phyloP scores from a whole-genome alignment of 2,797 vertebrate genomes.

The Simalia tracyae region DNA sequence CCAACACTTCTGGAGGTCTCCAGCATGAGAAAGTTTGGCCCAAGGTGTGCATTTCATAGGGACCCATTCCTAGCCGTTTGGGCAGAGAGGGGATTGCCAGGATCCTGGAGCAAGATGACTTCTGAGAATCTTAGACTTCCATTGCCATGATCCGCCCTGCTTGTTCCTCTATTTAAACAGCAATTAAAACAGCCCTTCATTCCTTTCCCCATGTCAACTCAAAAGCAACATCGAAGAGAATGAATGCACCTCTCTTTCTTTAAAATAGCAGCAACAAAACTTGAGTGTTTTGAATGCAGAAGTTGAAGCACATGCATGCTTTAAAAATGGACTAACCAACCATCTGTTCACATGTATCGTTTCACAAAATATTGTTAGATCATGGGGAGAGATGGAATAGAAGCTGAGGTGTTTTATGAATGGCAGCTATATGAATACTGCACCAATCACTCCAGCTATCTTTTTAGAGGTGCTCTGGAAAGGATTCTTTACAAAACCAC shows the following conservation, averaged over 20 bases:
- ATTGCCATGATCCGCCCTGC: not conserved
- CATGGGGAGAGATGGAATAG: not conserved
- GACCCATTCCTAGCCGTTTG: not conserved
- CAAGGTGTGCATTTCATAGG: not conserved
- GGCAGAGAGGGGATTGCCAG: not conserved
- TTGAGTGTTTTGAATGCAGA: not conserved
- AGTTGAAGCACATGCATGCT: not conserved
- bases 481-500: not conserved
- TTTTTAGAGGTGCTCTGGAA: not conserved
- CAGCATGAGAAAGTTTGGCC: not conserved
- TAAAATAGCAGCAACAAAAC: not conserved
- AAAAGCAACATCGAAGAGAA: not conserved
- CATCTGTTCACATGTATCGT: not conserved
- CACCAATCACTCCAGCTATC: not conserved
- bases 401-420: constrained; percentile 21
- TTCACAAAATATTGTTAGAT: constrained; percentile 23
- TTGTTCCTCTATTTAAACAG: not conserved
- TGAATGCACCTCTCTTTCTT: rapidly evolving
- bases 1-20: not conserved
- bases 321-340: not conserved
- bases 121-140: not conserved
- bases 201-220: not conserved
- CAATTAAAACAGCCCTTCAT: not conserved
- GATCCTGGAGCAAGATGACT: not conserved
- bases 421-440: not conserved